Percentiles rank a stretch among this genome's conserved stretches.
Evolutionary conservation across 1,140 invertebrate species (phyloP).

Genomic region (Anoplophora glabripennis): DNA sequence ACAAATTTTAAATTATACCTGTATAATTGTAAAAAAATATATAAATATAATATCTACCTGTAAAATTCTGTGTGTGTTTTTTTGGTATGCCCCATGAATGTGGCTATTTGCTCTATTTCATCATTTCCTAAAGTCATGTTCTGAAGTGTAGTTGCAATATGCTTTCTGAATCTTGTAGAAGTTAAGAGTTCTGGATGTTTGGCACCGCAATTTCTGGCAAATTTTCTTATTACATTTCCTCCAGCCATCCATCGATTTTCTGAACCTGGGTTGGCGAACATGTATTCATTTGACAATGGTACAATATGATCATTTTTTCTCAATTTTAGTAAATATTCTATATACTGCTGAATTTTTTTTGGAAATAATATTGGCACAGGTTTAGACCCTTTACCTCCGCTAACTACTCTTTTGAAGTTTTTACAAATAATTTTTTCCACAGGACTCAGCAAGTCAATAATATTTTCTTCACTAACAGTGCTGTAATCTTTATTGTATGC

Average conservation of each 20-base stretch:
- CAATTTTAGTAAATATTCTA: background rate
- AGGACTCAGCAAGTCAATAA: constrained; percentile 6
- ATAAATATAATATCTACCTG: constrained; percentile 16
- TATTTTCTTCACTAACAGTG: constrained; percentile 4
- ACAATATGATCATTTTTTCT: constrained; percentile 13
- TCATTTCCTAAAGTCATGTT: constrained; percentile 17
- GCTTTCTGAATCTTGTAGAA: constrained; percentile 25
- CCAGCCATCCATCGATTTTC: constrained; percentile 21
- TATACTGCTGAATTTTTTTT: constrained; percentile 11
- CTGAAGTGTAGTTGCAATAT: constrained; percentile 28
- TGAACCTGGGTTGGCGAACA: constrained; percentile 23
- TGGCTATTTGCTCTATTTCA: constrained; percentile 26
- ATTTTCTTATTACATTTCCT: constrained; percentile 17
- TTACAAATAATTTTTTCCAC: constrained; percentile 16
- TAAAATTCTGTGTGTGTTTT: constrained; percentile 30
- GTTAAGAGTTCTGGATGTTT: constrained; percentile 19
- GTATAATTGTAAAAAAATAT: no score
- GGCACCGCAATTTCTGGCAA: constrained; percentile 21
- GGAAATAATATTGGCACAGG: constrained; percentile 23
- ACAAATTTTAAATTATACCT: no score
- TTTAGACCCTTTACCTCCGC: constrained; percentile 15
- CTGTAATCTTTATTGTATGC: background rate
- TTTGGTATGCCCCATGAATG: constrained; percentile 24
- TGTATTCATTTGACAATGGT: constrained; percentile 24
- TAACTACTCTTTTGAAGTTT: constrained; percentile 23